These are phyloP conservation scores for Xerus inauris DNA, from an alignment of 2,113 vertebrate species.

Conservation along the genomic window DNA sequence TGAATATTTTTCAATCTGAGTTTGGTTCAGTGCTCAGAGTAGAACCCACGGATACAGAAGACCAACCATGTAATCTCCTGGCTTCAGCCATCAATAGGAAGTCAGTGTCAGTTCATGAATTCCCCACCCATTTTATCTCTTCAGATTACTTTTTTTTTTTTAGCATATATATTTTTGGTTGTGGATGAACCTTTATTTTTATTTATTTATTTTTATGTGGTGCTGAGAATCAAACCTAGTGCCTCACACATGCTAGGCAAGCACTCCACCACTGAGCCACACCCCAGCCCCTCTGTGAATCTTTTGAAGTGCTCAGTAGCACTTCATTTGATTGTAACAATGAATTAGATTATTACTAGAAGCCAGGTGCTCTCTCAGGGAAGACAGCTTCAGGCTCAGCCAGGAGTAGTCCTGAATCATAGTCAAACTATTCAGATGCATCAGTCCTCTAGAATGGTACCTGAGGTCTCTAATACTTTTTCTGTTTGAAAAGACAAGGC, in stretches of 20 bases:
- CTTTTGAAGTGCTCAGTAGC: background rate
- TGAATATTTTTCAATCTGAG: background rate
- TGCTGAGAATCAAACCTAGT: no score
- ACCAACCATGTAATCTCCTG: no score
- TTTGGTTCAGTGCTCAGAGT: background rate
- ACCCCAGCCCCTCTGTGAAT: no score
- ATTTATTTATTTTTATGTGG: no score
- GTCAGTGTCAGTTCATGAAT: background rate
- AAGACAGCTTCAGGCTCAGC: background rate
- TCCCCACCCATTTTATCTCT: background rate
- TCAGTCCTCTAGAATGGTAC: background rate
- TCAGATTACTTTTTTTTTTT: background rate
- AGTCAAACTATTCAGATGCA: background rate
- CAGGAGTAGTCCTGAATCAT: background rate
- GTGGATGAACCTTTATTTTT: no score
- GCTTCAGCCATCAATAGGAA: background rate
- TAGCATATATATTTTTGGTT: no score
- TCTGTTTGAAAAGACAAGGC: background rate
- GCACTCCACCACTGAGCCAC: no score
- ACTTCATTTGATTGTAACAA: background rate
- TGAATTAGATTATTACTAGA: background rate
- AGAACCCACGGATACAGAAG: background rate
- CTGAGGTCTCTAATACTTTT: background rate
- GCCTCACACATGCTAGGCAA: no score
- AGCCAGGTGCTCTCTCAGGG: background rate